Conservation (phyloP, 2,113 vertebrate genomes). For the Engystomops pustulosus region DNA sequence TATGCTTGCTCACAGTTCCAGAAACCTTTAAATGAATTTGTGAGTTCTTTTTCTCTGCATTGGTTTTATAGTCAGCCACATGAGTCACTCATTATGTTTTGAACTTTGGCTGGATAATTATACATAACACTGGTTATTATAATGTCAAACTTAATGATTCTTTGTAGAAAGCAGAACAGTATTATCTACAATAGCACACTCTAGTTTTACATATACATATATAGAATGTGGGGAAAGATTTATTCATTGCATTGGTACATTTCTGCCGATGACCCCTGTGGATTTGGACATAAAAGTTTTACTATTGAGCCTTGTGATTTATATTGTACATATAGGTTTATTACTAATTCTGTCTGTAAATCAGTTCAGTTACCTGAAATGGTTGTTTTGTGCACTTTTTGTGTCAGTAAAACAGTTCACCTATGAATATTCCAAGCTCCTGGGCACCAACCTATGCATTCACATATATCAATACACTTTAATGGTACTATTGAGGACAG, state of each 20-base stretch:
- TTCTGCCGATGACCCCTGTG: neutral
- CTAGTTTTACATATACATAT: no score
- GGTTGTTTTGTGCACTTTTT: neutral
- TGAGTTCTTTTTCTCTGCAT: neutral
- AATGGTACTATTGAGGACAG: neutral
- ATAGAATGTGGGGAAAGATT: neutral
- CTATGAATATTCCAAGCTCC: conserved; percentile 22
- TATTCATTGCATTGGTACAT: neutral
- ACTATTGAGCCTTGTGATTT: neutral
- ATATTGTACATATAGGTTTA: neutral
- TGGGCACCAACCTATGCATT: neutral
- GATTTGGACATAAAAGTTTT: neutral
- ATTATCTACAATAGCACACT: neutral
- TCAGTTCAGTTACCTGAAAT: neutral
- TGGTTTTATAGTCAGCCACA: neutral
- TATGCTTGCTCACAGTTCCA: no score
- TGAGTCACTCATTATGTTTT: neutral
- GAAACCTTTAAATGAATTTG: no score
- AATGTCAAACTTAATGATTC: conserved; percentile 7
- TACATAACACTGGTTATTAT: neutral
- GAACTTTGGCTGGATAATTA: neutral
- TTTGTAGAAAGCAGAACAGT: conserved; percentile 5
- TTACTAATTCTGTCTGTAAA: neutral
- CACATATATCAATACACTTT: conserved; percentile 3
- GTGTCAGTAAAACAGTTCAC: neutral